A percentile compares a stretch with the other conserved stretches of the same genome.
Evolutionary conservation across 2,797 vertebrate genomes (phyloP).

Genomic region (Scyliorhinus canicula): DNA sequence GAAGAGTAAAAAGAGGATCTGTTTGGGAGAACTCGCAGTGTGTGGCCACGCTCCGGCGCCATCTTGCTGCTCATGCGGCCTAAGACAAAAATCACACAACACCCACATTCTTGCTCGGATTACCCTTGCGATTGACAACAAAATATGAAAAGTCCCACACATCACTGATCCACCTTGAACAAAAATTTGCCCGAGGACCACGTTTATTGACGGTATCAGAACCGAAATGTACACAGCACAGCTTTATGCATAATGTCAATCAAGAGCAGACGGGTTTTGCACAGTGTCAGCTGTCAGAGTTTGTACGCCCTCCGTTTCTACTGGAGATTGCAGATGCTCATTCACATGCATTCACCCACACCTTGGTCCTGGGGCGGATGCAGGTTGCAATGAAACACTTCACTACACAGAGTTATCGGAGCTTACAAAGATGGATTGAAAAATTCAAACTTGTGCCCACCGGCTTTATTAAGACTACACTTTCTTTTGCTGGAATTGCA

Average conservation of each 20-base stretch:
- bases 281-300: background rate
- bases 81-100: background rate
- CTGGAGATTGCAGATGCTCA: background rate
- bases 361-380: background rate
- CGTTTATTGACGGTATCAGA: background rate
- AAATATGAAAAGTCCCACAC: background rate
- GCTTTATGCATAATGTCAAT: background rate
- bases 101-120: background rate
- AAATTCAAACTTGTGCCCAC: background rate
- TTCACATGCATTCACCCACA: background rate
- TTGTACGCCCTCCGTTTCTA: background rate
- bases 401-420: background rate
- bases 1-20: no score
- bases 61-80: no score
- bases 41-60: no score
- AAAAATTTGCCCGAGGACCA: background rate
- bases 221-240: background rate
- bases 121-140: background rate
- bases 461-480: background rate
- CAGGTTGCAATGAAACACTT: background rate
- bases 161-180: constrained; percentile 18
- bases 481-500: background rate
- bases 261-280: background rate
- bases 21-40: no score
- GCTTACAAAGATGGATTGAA: background rate